phyloP scores from a whole-genome alignment of 2,113 vertebrate genomes.

The Prunella himalayana region DNA sequence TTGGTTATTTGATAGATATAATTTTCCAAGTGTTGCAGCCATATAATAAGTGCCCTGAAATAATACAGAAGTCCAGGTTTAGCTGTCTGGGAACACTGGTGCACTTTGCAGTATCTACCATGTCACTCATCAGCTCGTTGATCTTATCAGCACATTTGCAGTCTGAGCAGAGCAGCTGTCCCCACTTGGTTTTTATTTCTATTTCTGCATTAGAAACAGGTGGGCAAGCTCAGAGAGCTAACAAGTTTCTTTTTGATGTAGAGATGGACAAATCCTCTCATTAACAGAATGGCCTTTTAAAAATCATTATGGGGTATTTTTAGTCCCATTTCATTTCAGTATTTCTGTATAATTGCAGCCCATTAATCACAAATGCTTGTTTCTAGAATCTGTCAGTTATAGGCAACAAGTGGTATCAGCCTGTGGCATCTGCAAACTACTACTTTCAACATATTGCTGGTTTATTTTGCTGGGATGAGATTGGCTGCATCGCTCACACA shows the following conservation, averaged over 20 bases:
- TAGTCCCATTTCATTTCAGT: neutral
- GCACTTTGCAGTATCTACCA: neutral
- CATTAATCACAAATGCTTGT: conserved; percentile 17
- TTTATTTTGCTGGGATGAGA: neutral
- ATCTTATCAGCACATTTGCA: conserved; percentile 52
- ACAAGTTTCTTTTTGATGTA: conserved; percentile 46
- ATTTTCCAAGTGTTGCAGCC: conserved; percentile 44
- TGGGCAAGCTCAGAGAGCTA: conserved; percentile 44
- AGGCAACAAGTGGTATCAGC: neutral
- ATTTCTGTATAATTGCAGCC: neutral
- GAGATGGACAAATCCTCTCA: conserved; percentile 37
- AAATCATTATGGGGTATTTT: conserved; percentile 41
- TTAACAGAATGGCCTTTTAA: conserved; percentile 12
- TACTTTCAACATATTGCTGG: neutral
- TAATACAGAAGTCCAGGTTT: neutral
- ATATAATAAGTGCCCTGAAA: neutral
- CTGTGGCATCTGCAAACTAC: neutral
- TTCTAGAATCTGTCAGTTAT: neutral
- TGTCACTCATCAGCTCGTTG: neutral
- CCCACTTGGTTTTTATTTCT: conserved; percentile 27
- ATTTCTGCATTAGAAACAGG: conserved; percentile 54
- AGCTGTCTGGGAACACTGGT: neutral
- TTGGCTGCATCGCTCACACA: neutral
- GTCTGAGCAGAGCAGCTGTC: conserved; percentile 41
- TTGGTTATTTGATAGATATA: conserved; percentile 56